phyloP scores from a whole-genome alignment of 2,113 vertebrate species.

The Hippolais icterina region DNA sequence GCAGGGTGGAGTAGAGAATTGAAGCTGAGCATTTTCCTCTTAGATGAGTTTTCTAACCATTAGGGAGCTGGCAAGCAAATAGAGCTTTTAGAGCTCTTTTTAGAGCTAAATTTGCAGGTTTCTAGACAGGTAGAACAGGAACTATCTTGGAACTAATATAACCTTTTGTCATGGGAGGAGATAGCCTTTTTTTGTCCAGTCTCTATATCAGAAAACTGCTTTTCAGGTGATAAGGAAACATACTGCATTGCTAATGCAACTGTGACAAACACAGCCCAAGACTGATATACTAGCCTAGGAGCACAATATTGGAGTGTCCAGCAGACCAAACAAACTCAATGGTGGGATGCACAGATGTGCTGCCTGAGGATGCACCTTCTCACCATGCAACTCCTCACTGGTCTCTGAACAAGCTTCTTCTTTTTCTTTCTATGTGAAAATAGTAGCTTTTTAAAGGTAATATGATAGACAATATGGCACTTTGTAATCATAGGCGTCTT shows the following conservation, averaged over 20 bases:
- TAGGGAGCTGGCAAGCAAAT: background rate
- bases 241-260: accelerated
- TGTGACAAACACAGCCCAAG: background rate
- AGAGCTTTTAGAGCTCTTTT: background rate
- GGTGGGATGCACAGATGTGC: accelerated
- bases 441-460: background rate
- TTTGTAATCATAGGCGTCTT: background rate
- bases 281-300: background rate
- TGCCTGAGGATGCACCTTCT: background rate
- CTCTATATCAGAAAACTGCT: background rate
- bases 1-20: accelerated
- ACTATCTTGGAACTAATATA: background rate
- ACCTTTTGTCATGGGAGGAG: background rate
- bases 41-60: background rate
- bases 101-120: background rate
- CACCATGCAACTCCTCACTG: background rate
- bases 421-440: background rate
- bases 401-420: background rate
- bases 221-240: background rate
- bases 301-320: background rate
- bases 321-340: accelerated
- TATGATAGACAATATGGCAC: background rate
- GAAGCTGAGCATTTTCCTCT: background rate
- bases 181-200: background rate
- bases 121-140: background rate